A percentile compares a stretch with the other conserved stretches of the same genome.
These are phyloP conservation scores for Spermophilus dauricus DNA, from an alignment of 2,113 vertebrate genomes.

Conservation along the genomic window DNA sequence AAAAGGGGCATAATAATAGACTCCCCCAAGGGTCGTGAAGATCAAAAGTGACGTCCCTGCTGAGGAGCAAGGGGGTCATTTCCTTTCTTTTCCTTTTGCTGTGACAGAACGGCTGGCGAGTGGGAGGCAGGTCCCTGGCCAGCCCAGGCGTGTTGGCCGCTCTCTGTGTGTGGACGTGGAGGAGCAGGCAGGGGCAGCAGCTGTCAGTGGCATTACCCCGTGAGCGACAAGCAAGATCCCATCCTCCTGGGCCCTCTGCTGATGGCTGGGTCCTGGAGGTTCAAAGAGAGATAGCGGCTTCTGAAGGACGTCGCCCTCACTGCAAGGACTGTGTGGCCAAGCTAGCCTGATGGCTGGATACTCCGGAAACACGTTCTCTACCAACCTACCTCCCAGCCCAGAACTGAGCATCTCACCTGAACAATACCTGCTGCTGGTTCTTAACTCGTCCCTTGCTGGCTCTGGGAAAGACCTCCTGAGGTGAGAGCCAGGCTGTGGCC, in stretches of 20 bases:
- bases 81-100: not conserved
- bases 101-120: not conserved
- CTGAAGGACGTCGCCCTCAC: not conserved
- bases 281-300: not conserved
- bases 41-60: not conserved
- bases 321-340: not conserved
- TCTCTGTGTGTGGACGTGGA: fast-evolving
- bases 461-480: not conserved
- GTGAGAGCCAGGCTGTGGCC: not conserved
- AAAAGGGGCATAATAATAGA: not conserved
- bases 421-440: too few relatives aligned
- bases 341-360: fast-evolving
- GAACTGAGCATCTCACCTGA: not conserved
- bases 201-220: not conserved
- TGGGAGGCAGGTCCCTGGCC: not conserved
- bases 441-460: not conserved
- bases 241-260: not conserved
- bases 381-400: not conserved
- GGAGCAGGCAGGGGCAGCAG: too few relatives aligned
- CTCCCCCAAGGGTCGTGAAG: not conserved
- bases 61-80: not conserved
- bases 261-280: not conserved
- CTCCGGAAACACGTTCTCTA: not conserved
- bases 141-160: fast-evolving
- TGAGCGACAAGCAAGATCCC: not conserved